Percentiles rank a stretch among this genome's conserved stretches.
Evolutionary conservation across 1,140 invertebrate species (phyloP).

Genomic region (Eriocheir sinensis): DNA sequence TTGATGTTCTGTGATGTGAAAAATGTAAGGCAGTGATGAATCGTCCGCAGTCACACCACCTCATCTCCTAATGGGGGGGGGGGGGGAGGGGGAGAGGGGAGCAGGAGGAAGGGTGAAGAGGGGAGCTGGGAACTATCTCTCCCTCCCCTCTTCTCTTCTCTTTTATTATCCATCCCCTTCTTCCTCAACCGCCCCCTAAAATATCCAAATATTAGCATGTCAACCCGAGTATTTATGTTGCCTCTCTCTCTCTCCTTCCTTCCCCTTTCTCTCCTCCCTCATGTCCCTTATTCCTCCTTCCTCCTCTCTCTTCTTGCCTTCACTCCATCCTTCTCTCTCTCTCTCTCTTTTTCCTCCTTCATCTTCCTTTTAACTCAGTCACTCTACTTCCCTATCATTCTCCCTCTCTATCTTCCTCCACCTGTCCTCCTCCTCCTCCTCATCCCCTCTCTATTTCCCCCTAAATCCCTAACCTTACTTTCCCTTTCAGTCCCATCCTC

Average conservation of each 20-base stretch:
- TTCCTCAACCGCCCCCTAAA: not conserved
- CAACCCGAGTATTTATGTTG: not conserved
- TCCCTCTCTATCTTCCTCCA: not conserved
- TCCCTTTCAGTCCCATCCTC: too few species aligned
- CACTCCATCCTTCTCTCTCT: too few species aligned
- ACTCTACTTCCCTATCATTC: not conserved
- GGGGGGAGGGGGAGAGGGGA: not conserved
- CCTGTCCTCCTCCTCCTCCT: not conserved
- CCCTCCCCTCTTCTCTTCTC: not conserved
- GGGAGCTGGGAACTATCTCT: not conserved
- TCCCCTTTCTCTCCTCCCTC: not conserved
- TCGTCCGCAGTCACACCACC: slow-evolving; percentile 46
- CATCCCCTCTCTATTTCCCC: not conserved
- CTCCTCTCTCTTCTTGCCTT: too few species aligned
- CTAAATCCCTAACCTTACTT: not conserved
- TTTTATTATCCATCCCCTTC: not conserved
- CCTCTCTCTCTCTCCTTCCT: not conserved
- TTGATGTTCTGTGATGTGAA: slow-evolving; percentile 67
- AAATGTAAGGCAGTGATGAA: slow-evolving; percentile 69
- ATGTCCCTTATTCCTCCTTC: not conserved
- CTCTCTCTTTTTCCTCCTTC: too few species aligned
- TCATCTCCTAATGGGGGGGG: slow-evolving; percentile 37
- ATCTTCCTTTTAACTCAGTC: not conserved
- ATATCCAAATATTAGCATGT: slow-evolving; percentile 35
- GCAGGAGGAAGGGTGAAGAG: not conserved